Evolutionary conservation across 2,888 invertebrate species (phyloP).

Genomic region (Tenthredo scrophulariae): DNA sequence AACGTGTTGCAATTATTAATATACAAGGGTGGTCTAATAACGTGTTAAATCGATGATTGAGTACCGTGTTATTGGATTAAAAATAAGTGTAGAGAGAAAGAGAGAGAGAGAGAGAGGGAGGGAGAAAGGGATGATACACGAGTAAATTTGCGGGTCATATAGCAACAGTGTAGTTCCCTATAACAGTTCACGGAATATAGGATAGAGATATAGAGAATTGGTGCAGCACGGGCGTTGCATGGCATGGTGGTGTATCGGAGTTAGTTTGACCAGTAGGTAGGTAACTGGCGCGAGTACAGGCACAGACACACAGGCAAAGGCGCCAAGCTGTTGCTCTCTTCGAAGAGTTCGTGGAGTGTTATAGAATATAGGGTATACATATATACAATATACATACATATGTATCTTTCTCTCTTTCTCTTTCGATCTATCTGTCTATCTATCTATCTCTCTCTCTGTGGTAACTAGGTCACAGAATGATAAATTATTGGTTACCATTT

Average conservation of each 20-base stretch:
- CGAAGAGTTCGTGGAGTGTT: not conserved
- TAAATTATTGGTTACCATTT: conserved; percentile 40
- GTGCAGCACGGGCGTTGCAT: not conserved
- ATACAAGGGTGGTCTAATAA: not conserved
- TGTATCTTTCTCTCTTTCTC: too few relatives aligned
- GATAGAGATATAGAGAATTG: not conserved
- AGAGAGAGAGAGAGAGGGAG: not conserved
- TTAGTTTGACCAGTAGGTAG: conserved; percentile 1
- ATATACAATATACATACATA: not conserved
- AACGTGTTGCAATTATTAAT: too few relatives aligned
- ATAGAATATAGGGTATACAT: not conserved
- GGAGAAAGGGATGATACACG: not conserved
- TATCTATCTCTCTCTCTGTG: not conserved
- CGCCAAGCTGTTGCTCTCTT: conserved; percentile 34
- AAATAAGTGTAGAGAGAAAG: not conserved
- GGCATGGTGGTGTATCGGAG: not conserved
- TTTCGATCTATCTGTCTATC: not conserved
- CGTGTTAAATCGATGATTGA: conserved; percentile 4
- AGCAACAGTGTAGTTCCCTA: conserved; percentile 4
- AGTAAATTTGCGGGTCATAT: not conserved
- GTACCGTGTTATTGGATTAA: not conserved
- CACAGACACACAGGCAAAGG: not conserved
- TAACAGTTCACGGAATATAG: not conserved
- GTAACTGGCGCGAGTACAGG: not conserved
- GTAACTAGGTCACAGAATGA: conserved; percentile 20